Conservation (phyloP, 2,888 invertebrate species). For the Eupithecia abbreviata region DNA sequence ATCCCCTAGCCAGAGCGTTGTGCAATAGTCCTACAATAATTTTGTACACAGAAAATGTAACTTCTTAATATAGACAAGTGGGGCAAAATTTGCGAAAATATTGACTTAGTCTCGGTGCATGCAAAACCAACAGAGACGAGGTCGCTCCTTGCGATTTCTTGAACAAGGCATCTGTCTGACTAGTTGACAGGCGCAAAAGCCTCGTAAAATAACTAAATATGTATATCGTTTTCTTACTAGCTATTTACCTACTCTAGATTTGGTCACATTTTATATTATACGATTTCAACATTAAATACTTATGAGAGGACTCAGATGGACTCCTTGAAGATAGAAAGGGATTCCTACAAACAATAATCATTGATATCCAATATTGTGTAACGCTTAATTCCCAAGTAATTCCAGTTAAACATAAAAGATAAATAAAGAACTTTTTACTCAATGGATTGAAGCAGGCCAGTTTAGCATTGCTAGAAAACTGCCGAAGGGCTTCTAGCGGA, state of each 20-base stretch:
- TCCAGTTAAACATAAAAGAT: neutral
- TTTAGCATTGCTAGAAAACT: neutral
- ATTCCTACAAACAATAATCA: neutral
- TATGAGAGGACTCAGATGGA: neutral
- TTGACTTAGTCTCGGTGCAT: conserved; percentile 4
- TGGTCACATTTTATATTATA: too few relatives aligned
- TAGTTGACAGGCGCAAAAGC: neutral
- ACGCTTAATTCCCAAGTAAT: neutral
- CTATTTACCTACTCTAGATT: neutral
- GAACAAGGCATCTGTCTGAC: conserved; percentile 3
- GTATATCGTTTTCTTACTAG: neutral
- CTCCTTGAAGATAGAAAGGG: neutral
- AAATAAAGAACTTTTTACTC: neutral
- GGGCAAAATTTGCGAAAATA: conserved; percentile 1
- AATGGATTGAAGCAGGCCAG: neutral
- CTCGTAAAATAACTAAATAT: neutral
- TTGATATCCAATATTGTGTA: neutral
- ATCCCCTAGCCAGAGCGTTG: neutral
- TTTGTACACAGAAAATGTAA: neutral
- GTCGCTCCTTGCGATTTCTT: neutral
- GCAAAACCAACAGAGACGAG: conserved; percentile 1
- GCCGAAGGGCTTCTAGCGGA: neutral
- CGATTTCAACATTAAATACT: neutral
- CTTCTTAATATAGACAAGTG: neutral
- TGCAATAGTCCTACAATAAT: neutral